phyloP scores from a whole-genome alignment of 1,140 invertebrate species.

The Pogonognathellus flavescens region DNA sequence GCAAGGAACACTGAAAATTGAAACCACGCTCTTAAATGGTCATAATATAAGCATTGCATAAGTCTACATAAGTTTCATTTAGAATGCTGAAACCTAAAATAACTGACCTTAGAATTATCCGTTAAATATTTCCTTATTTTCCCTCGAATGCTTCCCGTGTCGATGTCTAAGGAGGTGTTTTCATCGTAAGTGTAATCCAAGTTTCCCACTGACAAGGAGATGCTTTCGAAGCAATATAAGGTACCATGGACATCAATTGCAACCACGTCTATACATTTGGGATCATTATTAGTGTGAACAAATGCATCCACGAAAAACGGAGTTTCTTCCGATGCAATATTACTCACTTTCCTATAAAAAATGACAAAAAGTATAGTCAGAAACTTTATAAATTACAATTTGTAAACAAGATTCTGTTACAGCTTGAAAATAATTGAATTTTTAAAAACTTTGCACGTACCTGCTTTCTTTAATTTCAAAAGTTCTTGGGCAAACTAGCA shows the following conservation, averaged over 20 bases:
- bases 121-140: background rate
- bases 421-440: background rate
- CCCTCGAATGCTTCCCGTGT: slow-evolving; percentile 51
- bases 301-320: slow-evolving; percentile 55
- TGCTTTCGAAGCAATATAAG: slow-evolving; percentile 50
- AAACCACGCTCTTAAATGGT: background rate
- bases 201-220: slow-evolving; percentile 31
- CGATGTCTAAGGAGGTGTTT: slow-evolving; percentile 57
- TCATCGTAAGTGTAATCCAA: slow-evolving; percentile 55
- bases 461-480: slow-evolving; percentile 30
- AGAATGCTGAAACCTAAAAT: background rate
- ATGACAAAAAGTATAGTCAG: background rate
- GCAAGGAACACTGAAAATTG: background rate
- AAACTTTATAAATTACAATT: slow-evolving; percentile 1
- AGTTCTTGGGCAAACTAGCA: slow-evolving; percentile 53
- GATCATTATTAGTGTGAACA: slow-evolving; percentile 60
- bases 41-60: background rate
- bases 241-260: slow-evolving; percentile 35
- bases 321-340: background rate
- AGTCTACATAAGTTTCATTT: background rate
- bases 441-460: slow-evolving; percentile 33
- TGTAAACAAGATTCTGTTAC: background rate
- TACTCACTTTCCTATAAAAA: slow-evolving; percentile 5
- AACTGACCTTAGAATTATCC: background rate
- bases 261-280: slow-evolving; percentile 56